A percentile compares a stretch with the other conserved stretches of the same genome.
Conservation (phyloP, 2,888 invertebrate genomes). For the Plusia festucae region DNA sequence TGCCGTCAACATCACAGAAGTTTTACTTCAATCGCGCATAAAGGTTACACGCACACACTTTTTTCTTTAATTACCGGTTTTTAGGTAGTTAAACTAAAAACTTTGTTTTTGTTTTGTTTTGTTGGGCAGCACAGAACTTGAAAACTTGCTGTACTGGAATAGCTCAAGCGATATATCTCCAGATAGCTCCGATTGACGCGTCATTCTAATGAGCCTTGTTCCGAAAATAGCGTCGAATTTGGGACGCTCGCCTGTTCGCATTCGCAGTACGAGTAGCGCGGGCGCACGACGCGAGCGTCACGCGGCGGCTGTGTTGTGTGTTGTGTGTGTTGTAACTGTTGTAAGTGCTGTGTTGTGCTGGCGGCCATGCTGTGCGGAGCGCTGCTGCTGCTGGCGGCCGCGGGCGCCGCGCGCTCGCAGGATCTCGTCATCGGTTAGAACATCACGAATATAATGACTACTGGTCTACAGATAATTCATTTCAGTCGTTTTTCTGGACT, state of each 20-base stretch:
- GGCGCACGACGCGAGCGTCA: neutral
- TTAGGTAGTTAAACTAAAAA: no score
- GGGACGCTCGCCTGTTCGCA: conserved; percentile 22
- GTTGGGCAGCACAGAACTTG: neutral
- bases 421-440: conserved; percentile 56
- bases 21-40: no score
- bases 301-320: neutral
- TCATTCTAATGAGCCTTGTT: neutral
- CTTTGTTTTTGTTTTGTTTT: no score
- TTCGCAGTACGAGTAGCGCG: conserved; percentile 22
- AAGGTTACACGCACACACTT: no score
- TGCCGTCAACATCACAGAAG: no score
- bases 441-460: neutral
- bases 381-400: conserved; percentile 19
- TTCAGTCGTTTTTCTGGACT: neutral
- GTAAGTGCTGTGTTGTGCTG: conserved; percentile 25
- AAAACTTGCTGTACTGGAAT: neutral
- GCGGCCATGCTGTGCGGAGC: conserved; percentile 17
- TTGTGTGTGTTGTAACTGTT: no score
- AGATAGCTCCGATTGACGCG: neutral
- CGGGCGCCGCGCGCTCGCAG: conserved; percentile 30
- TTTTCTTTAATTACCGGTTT: no score
- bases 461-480: neutral
- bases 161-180: neutral
- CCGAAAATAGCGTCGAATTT: conserved; percentile 11